Percentiles rank a stretch among this genome's conserved stretches.
Conservation (phyloP, 2,888 invertebrate species). For the Calameuta pallipes region DNA sequence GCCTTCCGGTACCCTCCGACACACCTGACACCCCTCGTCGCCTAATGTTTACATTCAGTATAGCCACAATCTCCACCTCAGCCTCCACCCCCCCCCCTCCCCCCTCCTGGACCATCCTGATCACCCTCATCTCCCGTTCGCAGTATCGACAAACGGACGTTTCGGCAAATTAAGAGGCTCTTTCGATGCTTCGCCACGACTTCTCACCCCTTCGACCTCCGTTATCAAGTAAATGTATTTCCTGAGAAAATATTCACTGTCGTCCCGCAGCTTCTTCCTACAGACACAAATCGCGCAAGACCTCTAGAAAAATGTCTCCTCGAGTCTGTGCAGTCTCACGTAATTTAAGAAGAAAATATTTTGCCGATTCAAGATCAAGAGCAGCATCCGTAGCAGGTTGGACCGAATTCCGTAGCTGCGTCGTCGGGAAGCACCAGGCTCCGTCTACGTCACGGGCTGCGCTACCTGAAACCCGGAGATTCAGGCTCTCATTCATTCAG, state of each 20-base stretch:
- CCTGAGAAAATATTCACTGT: neutral
- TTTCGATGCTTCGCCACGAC: neutral
- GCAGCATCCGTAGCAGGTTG: neutral
- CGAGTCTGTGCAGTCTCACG: neutral
- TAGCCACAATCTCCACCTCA: neutral
- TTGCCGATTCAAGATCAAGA: neutral
- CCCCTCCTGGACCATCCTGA: neutral
- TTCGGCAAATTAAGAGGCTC: neutral
- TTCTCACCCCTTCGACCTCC: neutral
- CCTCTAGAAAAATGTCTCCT: neutral
- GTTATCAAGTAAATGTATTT: neutral
- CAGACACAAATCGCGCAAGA: neutral
- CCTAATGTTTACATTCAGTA: conserved; percentile 2
- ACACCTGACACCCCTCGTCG: neutral
- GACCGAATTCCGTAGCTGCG: too few relatives aligned
- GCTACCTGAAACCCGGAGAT: neutral
- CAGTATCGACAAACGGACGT: neutral
- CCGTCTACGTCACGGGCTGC: neutral
- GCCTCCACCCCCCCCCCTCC: neutral
- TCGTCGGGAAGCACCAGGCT: neutral
- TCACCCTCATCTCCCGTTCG: neutral
- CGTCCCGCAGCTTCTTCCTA: neutral
- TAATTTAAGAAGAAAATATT: neutral
- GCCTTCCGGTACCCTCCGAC: conserved; percentile 20
- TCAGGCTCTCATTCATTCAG: conserved; percentile 16